Evolutionary conservation across 1,140 invertebrate species (phyloP).

Genomic region (Achatina immaculata): DNA sequence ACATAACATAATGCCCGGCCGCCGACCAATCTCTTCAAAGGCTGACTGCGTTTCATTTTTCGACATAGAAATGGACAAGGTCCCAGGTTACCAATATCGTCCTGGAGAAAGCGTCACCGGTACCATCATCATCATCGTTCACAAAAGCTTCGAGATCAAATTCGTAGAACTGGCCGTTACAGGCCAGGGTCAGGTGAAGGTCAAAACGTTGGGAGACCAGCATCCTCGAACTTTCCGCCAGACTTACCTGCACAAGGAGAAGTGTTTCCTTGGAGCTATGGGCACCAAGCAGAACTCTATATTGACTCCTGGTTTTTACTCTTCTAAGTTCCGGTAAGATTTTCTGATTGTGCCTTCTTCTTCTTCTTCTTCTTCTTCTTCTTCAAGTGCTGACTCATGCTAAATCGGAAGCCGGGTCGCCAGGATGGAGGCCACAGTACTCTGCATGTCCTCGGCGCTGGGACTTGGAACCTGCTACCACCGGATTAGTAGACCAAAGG

Average conservation of each 20-base stretch:
- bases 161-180: slow-evolving; percentile 61
- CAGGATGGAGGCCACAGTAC: too few species aligned
- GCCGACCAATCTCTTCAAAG: slow-evolving; percentile 41
- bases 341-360: too few species aligned
- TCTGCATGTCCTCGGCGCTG: too few species aligned
- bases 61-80: slow-evolving; percentile 59
- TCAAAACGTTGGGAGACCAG: slow-evolving; percentile 41
- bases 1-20: background rate
- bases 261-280: slow-evolving; percentile 56
- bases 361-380: too few species aligned
- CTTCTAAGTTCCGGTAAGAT: slow-evolving; percentile 54
- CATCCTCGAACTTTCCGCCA: slow-evolving; percentile 47
- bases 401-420: too few species aligned
- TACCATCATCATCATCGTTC: slow-evolving; percentile 55
- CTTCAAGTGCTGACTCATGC: too few species aligned
- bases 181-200: slow-evolving; percentile 51
- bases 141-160: slow-evolving; percentile 53
- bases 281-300: slow-evolving; percentile 57
- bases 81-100: slow-evolving; percentile 49
- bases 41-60: slow-evolving; percentile 56
- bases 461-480: too few species aligned
- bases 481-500: too few species aligned
- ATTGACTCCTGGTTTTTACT: slow-evolving; percentile 61
- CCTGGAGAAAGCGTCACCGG: slow-evolving; percentile 62
- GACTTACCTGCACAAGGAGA: slow-evolving; percentile 58